A percentile compares a stretch with the other conserved stretches of the same genome.
Evolutionary conservation across 1,140 invertebrate genomes (phyloP).

Genomic region (Latrodectus geometricus): DNA sequence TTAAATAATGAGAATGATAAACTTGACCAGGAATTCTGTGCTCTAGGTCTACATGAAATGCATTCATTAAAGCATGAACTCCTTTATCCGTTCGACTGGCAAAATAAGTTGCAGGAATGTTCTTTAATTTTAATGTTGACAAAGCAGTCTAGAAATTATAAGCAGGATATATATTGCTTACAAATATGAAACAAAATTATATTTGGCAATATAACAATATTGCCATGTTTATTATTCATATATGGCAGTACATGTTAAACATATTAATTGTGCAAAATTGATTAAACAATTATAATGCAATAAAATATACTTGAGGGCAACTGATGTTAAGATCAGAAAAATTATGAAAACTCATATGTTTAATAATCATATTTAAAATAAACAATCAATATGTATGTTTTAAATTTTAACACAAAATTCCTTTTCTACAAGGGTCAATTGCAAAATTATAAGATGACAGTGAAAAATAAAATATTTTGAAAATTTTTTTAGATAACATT

Average conservation of each 20-base stretch:
- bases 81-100: slow-evolving; percentile 64
- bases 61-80: slow-evolving; percentile 63
- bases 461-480: too few relatives aligned
- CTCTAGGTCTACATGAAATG: slow-evolving; percentile 63
- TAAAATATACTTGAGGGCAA: background rate
- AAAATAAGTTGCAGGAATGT: slow-evolving; percentile 24
- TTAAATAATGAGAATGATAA: slow-evolving; percentile 53
- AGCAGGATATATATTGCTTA: too few relatives aligned
- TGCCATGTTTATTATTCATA: background rate
- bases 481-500: too few relatives aligned
- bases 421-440: too few relatives aligned
- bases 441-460: too few relatives aligned
- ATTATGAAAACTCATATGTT: too few relatives aligned
- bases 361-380: too few relatives aligned
- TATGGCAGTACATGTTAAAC: background rate
- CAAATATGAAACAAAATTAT: background rate
- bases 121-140: slow-evolving; percentile 24
- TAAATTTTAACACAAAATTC: too few relatives aligned
- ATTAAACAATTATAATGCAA: background rate
- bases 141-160: slow-evolving; percentile 33
- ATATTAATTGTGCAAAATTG: background rate
- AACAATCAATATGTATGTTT: background rate
- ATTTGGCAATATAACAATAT: background rate
- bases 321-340: background rate
- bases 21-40: slow-evolving; percentile 48